phyloP scores from a whole-genome alignment of 2,797 vertebrate genomes.

The Chromobotia macracanthus region DNA sequence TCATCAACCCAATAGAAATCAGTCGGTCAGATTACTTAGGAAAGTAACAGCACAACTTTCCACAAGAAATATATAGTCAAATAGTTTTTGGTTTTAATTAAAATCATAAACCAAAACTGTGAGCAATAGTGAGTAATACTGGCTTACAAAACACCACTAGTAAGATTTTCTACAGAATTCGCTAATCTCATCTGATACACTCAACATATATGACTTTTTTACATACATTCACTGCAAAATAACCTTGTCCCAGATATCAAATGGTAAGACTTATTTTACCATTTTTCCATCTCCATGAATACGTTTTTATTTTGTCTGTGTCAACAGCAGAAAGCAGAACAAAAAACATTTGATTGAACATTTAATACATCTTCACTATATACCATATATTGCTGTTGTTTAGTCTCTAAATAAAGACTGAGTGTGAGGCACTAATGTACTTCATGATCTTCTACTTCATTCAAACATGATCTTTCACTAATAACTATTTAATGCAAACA shows the following conservation, averaged over 20 bases:
- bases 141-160: too few relatives aligned
- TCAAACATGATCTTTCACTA: background rate
- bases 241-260: too few relatives aligned
- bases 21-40: background rate
- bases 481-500: background rate
- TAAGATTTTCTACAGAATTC: too few relatives aligned
- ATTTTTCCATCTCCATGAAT: background rate
- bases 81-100: too few relatives aligned
- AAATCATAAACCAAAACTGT: too few relatives aligned
- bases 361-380: constrained; percentile 14
- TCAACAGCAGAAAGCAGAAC: background rate
- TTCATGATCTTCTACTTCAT: too few relatives aligned
- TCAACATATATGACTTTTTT: too few relatives aligned
- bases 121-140: too few relatives aligned
- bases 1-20: background rate
- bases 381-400: constrained; percentile 7
- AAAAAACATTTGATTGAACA: background rate
- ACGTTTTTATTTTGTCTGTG: background rate
- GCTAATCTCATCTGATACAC: too few relatives aligned
- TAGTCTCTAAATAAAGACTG: background rate
- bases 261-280: too few relatives aligned
- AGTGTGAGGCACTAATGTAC: background rate
- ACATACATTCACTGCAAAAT: too few relatives aligned
- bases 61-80: too few relatives aligned
- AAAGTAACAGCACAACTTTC: background rate